These are phyloP conservation scores for Drosophila hawaiiensis DNA, from an alignment of 2,888 invertebrate species.

Conservation along the genomic window DNA sequence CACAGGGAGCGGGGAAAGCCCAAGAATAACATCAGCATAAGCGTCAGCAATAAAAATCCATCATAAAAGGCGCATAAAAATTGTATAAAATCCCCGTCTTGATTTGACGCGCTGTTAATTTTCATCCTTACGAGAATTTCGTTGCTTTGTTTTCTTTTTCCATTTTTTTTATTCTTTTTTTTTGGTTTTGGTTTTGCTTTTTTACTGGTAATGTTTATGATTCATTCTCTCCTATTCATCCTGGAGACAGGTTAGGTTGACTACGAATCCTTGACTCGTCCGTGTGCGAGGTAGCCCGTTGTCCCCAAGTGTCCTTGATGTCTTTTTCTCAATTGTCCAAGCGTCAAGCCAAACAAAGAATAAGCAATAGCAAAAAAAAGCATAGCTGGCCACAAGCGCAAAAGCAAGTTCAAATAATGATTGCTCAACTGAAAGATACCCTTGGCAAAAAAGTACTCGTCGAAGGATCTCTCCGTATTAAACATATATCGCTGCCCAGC, in stretches of 20 bases:
- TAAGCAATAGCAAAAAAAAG: conserved; percentile 1
- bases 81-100: conserved; percentile 60
- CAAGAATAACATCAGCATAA: conserved; percentile 54
- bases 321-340: conserved; percentile 46
- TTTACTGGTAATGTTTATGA: conserved; percentile 28
- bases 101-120: conserved; percentile 78
- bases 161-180: background rate
- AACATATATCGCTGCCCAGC: background rate
- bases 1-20: background rate
- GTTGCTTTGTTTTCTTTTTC: conserved; percentile 24
- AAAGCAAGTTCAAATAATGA: background rate
- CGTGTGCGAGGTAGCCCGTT: conserved; percentile 28
- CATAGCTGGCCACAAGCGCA: background rate
- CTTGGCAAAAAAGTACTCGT: background rate
- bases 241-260: conserved; percentile 47
- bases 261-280: conserved; percentile 19
- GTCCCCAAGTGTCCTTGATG: conserved; percentile 57
- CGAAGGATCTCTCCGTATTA: background rate
- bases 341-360: conserved; percentile 26
- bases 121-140: conserved; percentile 33
- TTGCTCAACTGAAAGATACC: background rate
- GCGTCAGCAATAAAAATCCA: conserved; percentile 70
- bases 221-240: conserved; percentile 20
- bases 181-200: too few species aligned
- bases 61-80: conserved; percentile 75